Conservation (phyloP, 2,113 vertebrate species). For the Emydura subglobosa region DNA sequence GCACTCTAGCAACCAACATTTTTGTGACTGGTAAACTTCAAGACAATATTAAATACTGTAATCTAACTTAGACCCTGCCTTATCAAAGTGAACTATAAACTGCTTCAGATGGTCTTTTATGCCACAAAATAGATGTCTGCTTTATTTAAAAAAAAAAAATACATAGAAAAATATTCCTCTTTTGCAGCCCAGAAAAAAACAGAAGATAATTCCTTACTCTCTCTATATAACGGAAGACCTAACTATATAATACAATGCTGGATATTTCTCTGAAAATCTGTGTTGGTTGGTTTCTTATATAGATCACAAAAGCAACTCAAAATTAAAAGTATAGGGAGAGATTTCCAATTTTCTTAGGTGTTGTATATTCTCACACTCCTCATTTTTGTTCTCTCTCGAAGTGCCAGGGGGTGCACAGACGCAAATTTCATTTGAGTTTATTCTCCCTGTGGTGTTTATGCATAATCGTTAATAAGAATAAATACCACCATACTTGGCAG, state of each 20-base stretch:
- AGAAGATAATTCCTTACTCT: not conserved
- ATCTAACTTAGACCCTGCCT: not conserved
- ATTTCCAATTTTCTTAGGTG: not conserved
- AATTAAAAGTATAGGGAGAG: not conserved
- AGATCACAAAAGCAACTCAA: conserved; percentile 15
- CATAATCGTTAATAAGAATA: not conserved
- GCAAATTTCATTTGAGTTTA: not conserved
- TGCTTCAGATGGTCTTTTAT: not conserved
- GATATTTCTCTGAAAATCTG: not conserved
- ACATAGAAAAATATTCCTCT: not conserved
- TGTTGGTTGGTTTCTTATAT: not conserved
- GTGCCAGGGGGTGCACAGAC: not conserved
- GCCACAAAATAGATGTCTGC: not conserved
- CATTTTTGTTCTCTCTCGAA: not conserved
- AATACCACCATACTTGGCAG: not conserved
- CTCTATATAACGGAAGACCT: not conserved
- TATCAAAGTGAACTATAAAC: not conserved
- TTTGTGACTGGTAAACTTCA: not conserved
- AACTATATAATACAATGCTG: not conserved
- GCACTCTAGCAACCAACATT: conserved; percentile 22
- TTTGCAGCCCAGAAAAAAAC: not conserved
- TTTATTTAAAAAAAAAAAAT: not conserved
- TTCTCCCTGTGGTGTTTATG: not conserved
- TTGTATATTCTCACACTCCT: not conserved
- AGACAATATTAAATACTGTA: not conserved